These are phyloP conservation scores for Hexactinellida sp. DNA, from an alignment of 37 sponge, comb jelly and placozoan genomes.

Conservation along the genomic window DNA sequence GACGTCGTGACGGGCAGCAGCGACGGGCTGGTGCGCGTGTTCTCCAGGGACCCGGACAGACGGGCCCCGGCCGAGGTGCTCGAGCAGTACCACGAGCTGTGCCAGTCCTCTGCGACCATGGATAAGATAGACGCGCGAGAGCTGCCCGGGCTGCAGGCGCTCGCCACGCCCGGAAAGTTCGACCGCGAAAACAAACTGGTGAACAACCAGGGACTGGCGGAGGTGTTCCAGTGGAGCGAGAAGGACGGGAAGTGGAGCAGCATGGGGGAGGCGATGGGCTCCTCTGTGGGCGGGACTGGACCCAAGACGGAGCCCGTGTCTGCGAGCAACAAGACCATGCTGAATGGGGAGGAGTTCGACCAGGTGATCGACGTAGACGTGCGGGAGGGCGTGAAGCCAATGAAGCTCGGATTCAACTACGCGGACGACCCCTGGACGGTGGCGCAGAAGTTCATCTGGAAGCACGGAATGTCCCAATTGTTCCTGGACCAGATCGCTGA, in stretches of 20 bases:
- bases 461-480: background rate
- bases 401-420: background rate
- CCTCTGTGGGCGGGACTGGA: background rate
- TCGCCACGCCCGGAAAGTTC: background rate
- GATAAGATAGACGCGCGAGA: background rate
- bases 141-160: background rate
- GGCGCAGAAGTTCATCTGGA: background rate
- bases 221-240: background rate
- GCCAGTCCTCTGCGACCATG: constrained; percentile 1
- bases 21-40: background rate
- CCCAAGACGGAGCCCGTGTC: background rate
- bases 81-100: background rate
- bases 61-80: background rate
- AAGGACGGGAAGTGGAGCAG: background rate
- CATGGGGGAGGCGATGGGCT: constrained; percentile 5
- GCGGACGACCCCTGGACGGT: background rate
- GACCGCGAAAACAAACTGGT: background rate
- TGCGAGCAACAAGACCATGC: background rate
- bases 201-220: constrained; percentile 3
- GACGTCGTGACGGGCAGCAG: background rate
- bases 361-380: constrained; percentile 7
- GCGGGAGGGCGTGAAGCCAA: background rate
- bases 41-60: background rate
- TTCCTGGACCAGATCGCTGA: background rate
- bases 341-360: background rate